phyloP scores from a whole-genome alignment of 2,113 vertebrate species.

The Pithys albifrons region DNA sequence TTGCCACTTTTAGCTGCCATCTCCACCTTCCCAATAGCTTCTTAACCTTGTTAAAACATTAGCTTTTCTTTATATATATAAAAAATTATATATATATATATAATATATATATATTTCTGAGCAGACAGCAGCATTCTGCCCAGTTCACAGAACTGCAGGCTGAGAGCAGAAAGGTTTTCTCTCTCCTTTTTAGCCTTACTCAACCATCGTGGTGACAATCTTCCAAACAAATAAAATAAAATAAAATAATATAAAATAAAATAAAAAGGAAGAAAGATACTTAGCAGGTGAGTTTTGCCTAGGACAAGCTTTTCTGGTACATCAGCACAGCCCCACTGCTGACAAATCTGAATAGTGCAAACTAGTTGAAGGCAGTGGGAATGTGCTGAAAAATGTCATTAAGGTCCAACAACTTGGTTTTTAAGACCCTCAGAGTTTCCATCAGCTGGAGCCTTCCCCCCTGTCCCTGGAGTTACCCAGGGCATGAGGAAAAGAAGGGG shows the following conservation, averaged over 20 bases:
- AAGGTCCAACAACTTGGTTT: background rate
- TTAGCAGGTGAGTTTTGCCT: background rate
- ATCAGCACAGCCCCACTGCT: conserved; percentile 41
- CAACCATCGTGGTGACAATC: background rate
- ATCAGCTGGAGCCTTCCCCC: background rate
- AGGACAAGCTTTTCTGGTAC: background rate
- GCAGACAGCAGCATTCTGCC: background rate
- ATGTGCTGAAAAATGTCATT: background rate
- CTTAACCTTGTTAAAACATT: background rate
- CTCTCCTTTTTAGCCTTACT: background rate
- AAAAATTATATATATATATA: background rate
- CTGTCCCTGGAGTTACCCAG: background rate
- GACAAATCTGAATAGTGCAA: conserved; percentile 65
- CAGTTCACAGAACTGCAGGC: background rate
- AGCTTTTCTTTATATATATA: background rate
- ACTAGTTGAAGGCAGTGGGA: conserved; percentile 24
- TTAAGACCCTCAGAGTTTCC: background rate
- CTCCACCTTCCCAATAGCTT: background rate
- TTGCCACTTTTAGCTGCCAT: conserved; percentile 10
- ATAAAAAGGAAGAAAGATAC: background rate
- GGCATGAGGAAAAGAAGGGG: background rate
- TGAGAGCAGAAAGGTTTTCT: background rate
- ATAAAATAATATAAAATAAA: background rate
- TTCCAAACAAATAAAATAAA: background rate
- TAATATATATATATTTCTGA: background rate